Evolutionary conservation across 2,113 vertebrate species (phyloP).

Genomic region (Aegithalos caudatus): DNA sequence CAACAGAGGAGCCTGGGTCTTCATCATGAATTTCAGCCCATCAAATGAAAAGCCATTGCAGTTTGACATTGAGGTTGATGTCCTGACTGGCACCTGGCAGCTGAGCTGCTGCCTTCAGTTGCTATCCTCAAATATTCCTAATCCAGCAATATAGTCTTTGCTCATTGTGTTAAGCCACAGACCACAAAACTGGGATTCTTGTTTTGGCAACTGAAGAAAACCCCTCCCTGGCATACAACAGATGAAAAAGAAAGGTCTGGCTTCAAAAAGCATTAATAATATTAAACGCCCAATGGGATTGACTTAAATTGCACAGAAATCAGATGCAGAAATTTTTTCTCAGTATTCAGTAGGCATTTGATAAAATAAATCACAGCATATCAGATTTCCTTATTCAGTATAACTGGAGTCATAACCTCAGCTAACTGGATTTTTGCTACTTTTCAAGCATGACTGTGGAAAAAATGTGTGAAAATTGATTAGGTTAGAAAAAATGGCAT

Average conservation of each 20-base stretch:
- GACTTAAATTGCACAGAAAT: not conserved
- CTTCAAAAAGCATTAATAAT: slow-evolving; percentile 8
- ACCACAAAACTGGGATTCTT: not conserved
- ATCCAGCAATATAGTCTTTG: not conserved
- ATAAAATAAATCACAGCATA: slow-evolving; percentile 10
- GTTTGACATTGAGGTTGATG: not conserved
- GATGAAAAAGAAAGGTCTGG: not conserved
- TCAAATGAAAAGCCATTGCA: not conserved
- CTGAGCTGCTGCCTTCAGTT: not conserved
- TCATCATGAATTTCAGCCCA: not conserved
- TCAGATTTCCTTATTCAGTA: not conserved
- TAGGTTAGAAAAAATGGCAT: not conserved
- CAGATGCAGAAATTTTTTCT: not conserved
- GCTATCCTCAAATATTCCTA: not conserved
- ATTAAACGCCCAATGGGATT: not conserved
- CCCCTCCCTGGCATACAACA: not conserved
- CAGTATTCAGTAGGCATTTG: not conserved
- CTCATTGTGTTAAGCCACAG: not conserved
- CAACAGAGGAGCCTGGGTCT: not conserved
- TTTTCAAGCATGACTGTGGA: not conserved
- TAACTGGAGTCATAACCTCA: not conserved
- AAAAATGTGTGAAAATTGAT: not conserved
- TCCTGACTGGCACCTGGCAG: not conserved
- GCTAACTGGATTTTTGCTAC: not conserved
- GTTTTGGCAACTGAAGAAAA: not conserved